phyloP scores from a whole-genome alignment of 2,888 invertebrate species.

The Silvanus unidentatus region DNA sequence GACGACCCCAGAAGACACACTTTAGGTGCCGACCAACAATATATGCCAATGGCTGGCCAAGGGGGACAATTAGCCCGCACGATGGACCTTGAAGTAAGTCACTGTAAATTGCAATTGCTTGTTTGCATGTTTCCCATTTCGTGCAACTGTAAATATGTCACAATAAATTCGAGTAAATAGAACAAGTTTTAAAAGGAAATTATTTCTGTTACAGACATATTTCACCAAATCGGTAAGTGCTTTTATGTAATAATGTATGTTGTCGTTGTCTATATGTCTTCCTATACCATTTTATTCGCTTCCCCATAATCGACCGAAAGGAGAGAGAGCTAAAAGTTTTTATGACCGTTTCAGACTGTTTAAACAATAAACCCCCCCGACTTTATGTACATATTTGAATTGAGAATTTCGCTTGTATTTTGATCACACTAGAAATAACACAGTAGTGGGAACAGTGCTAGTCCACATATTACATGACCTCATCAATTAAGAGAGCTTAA shows the following conservation, averaged over 20 bases:
- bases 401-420: too few relatives aligned
- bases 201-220: constrained; percentile 3
- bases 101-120: not conserved
- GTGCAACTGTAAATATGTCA: not conserved
- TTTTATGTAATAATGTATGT: too few relatives aligned
- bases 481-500: constrained; percentile 34
- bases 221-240: constrained; percentile 1
- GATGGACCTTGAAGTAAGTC: constrained; percentile 68
- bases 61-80: constrained; percentile 56
- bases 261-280: too few relatives aligned
- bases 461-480: constrained; percentile 29
- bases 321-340: too few relatives aligned
- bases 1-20: constrained; percentile 82
- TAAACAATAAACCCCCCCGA: too few relatives aligned
- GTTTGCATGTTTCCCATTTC: not conserved
- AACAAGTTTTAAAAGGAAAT: not conserved
- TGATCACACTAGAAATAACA: too few relatives aligned
- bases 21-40: constrained; percentile 70
- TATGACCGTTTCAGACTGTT: too few relatives aligned
- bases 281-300: too few relatives aligned
- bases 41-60: constrained; percentile 55
- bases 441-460: too few relatives aligned
- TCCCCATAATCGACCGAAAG: too few relatives aligned
- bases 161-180: too few relatives aligned
- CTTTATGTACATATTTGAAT: too few relatives aligned